Percentiles rank a stretch among this genome's conserved stretches.
Conservation (phyloP, 2,888 invertebrate genomes). For the Lasioglossum pauxillum region DNA sequence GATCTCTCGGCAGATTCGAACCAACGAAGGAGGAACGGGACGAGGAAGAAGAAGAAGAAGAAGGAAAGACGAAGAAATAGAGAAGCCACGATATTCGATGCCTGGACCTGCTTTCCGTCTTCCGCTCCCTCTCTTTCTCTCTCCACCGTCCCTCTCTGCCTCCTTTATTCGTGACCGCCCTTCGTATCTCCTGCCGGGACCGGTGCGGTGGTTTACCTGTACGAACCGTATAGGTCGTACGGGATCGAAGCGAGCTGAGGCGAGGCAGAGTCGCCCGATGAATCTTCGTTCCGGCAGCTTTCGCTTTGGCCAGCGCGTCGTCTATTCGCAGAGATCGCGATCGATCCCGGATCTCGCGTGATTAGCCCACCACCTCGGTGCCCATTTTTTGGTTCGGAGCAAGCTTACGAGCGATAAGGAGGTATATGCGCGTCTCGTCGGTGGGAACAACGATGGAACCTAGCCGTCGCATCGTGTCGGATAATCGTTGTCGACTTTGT, state of each 20-base stretch:
- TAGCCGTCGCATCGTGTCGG: too few relatives aligned
- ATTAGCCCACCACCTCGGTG: background rate
- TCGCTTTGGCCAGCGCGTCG: background rate
- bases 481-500: too few relatives aligned
- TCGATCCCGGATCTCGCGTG: conserved; percentile 11
- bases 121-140: conserved; percentile 24
- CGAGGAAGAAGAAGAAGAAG: background rate
- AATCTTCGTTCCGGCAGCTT: conserved; percentile 10
- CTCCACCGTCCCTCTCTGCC: background rate
- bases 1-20: conserved; percentile 61
- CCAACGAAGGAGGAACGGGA: conserved; percentile 30
- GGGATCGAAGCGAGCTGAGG: background rate
- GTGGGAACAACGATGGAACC: too few relatives aligned
- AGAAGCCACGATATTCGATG: conserved; percentile 55
- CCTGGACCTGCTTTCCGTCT: conserved; percentile 54
- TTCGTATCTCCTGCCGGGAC: conserved; percentile 28
- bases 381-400: too few relatives aligned
- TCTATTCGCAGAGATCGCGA: background rate
- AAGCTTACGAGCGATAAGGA: too few relatives aligned
- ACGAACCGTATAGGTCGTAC: background rate
- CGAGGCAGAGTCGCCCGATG: conserved; percentile 1
- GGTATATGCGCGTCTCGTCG: too few relatives aligned
- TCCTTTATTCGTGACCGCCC: conserved; percentile 4
- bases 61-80: conserved; percentile 36
- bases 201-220: conserved; percentile 18